Evolutionary conservation across 2,797 vertebrate species (phyloP).

Genomic region (Anguilla obscura): DNA sequence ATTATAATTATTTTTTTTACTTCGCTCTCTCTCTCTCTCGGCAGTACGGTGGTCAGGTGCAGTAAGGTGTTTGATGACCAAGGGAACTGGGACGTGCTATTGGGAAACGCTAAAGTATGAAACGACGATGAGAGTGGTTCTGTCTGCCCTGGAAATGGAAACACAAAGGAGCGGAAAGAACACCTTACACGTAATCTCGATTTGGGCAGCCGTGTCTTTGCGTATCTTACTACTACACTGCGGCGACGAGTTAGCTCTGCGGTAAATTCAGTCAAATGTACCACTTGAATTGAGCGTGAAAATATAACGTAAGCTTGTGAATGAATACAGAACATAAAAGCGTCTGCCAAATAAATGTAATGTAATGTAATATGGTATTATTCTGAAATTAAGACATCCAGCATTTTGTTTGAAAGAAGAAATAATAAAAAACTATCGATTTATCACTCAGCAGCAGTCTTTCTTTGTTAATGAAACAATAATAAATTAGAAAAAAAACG

Average conservation of each 20-base stretch:
- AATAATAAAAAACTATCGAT: too few relatives aligned
- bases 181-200: neutral
- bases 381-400: neutral
- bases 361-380: neutral
- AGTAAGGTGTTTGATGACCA: neutral
- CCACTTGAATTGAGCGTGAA: neutral
- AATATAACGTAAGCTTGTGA: neutral
- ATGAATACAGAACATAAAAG: neutral
- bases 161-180: neutral
- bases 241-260: neutral
- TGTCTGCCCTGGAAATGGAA: neutral
- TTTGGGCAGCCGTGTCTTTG: neutral
- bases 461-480: too few relatives aligned
- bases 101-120: neutral
- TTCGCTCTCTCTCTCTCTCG: neutral
- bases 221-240: neutral
- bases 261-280: neutral
- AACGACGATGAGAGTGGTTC: neutral
- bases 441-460: too few relatives aligned
- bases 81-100: neutral
- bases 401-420: too few relatives aligned
- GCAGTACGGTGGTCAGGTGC: neutral
- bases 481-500: neutral
- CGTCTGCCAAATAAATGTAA: too few relatives aligned
- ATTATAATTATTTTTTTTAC: conserved; percentile 38